Conservation (phyloP, 2,888 invertebrate species). For the Plusia festucae region DNA sequence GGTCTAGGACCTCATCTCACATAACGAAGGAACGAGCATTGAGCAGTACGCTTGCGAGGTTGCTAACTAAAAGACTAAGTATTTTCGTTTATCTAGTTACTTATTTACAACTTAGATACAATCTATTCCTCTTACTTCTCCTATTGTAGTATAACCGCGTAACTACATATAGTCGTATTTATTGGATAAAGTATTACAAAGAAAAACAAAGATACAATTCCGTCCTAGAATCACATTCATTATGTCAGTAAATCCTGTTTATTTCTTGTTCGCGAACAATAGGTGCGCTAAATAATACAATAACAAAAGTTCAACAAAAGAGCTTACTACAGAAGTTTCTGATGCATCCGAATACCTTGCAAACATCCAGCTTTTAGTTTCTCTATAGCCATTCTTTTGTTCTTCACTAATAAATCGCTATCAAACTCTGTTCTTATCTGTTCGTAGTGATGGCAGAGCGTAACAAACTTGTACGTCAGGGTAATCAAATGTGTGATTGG, state of each 20-base stretch:
- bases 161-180: neutral
- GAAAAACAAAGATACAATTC: slow-evolving; percentile 32
- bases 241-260: slow-evolving; percentile 46
- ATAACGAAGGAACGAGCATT: too few relatives aligned
- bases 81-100: neutral
- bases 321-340: slow-evolving; percentile 77
- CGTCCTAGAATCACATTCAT: slow-evolving; percentile 32
- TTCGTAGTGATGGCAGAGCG: slow-evolving; percentile 75
- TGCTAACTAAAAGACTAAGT: neutral
- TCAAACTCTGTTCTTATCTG: slow-evolving; percentile 72
- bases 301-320: slow-evolving; percentile 42
- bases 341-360: slow-evolving; percentile 80
- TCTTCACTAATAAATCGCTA: slow-evolving; percentile 58
- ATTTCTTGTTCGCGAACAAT: slow-evolving; percentile 45
- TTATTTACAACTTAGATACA: slow-evolving; percentile 5
- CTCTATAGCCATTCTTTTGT: slow-evolving; percentile 64
- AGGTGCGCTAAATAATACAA: slow-evolving; percentile 39
- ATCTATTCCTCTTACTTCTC: neutral
- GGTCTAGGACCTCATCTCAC: too few relatives aligned
- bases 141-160: neutral
- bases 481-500: slow-evolving; percentile 80
- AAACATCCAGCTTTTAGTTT: slow-evolving; percentile 73
- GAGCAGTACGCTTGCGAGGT: too few relatives aligned
- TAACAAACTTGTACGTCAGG: slow-evolving; percentile 79
- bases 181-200: slow-evolving; percentile 22